These are phyloP conservation scores for Pseudochaenichthys georgianus DNA, from an alignment of 2,797 vertebrate genomes.

Conservation along the genomic window DNA sequence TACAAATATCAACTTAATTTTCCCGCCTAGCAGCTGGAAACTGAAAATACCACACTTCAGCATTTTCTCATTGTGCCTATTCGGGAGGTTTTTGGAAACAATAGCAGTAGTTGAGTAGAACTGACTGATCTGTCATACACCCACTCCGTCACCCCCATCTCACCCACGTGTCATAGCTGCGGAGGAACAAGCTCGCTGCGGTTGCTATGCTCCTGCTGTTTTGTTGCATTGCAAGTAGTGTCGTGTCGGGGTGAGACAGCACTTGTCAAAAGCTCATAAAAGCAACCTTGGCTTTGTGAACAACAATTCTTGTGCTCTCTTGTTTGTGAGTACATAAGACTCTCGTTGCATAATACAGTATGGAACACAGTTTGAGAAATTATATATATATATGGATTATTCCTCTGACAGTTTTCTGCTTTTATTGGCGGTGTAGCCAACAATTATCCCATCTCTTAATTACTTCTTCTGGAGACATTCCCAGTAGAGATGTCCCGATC, in stretches of 20 bases:
- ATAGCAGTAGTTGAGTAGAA: conserved; percentile 38
- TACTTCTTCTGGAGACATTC: not conserved
- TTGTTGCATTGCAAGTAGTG: conserved; percentile 26
- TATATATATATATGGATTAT: not conserved
- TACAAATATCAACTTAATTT: conserved; percentile 15
- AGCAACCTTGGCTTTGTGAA: conserved; percentile 6
- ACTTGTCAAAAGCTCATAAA: conserved; percentile 24
- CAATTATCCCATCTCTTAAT: not conserved
- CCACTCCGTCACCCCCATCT: conserved; percentile 58
- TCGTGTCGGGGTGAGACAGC: conserved; percentile 24
- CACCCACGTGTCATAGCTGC: conserved; percentile 48
- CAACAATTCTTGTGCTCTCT: not conserved
- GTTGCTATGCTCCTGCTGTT: conserved; percentile 45
- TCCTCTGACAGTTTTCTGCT: too few species aligned
- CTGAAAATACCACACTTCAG: not conserved
- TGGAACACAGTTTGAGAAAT: not conserved
- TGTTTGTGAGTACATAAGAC: not conserved
- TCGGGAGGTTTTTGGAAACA: conserved; percentile 38
- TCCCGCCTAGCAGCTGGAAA: conserved; percentile 19
- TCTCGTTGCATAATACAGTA: not conserved
- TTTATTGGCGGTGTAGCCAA: too few species aligned
- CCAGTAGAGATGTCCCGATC: not conserved
- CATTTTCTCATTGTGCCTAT: conserved; percentile 29
- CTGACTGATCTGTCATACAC: conserved; percentile 56
- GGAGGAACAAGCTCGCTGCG: conserved; percentile 31